Evolutionary conservation across 2,888 invertebrate genomes (phyloP).

Genomic region (Nomada flava): DNA sequence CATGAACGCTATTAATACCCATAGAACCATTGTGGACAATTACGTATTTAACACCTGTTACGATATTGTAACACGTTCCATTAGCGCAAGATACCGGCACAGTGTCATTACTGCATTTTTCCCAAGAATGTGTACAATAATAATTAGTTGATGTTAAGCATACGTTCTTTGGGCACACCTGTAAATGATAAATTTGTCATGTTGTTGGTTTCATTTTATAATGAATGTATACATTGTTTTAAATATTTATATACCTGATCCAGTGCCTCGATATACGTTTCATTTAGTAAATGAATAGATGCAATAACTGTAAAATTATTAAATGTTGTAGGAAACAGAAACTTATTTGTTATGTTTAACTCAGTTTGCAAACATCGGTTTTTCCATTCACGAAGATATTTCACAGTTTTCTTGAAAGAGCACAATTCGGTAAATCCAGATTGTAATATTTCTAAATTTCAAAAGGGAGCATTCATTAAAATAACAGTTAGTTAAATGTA

Average conservation of each 20-base stretch:
- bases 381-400: conserved; percentile 84
- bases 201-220: neutral
- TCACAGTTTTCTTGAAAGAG: conserved; percentile 81
- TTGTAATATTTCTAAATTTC: conserved; percentile 75
- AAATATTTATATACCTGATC: conserved; percentile 54
- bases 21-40: conserved; percentile 85
- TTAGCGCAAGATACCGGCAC: conserved; percentile 71
- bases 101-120: conserved; percentile 69
- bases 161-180: conserved; percentile 76
- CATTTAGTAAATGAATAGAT: conserved; percentile 75
- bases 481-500: neutral
- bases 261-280: conserved; percentile 48
- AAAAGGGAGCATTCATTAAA: conserved; percentile 27
- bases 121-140: conserved; percentile 76
- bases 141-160: conserved; percentile 73
- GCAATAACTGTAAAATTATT: conserved; percentile 77
- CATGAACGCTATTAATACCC: conserved; percentile 83
- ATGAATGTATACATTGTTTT: neutral
- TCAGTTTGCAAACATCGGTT: conserved; percentile 82
- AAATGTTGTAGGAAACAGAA: conserved; percentile 79
- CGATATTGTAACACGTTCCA: conserved; percentile 80
- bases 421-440: conserved; percentile 79
- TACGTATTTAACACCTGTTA: conserved; percentile 80
- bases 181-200: conserved; percentile 44
- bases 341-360: conserved; percentile 81